Conservation (phyloP, 2,113 vertebrate species). For the Pipa parva region DNA sequence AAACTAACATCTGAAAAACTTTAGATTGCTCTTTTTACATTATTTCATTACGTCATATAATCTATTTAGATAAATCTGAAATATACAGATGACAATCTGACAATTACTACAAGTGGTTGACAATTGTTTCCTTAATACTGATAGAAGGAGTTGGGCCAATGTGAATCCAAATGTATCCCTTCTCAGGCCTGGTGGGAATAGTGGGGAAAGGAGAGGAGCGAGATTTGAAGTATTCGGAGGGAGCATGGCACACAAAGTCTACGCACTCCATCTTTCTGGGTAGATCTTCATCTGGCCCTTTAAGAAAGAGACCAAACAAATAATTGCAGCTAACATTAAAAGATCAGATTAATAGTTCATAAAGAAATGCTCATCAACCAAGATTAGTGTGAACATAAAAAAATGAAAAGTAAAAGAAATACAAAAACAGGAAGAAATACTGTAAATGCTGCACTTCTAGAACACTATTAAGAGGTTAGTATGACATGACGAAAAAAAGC, state of each 20-base stretch:
- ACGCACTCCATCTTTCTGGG: slow-evolving; percentile 97
- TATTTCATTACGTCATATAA: too few relatives aligned
- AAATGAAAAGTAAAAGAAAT: too few relatives aligned
- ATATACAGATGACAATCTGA: background rate
- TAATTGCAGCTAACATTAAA: too few relatives aligned
- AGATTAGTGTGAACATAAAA: too few relatives aligned
- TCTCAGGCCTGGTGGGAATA: slow-evolving; percentile 88
- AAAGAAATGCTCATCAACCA: slow-evolving; percentile 4
- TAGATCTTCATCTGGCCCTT: slow-evolving; percentile 96
- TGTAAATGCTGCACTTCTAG: too few relatives aligned
- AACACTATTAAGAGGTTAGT: too few relatives aligned
- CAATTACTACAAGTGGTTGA: slow-evolving; percentile 66
- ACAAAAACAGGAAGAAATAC: too few relatives aligned
- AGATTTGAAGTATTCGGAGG: slow-evolving; percentile 96
- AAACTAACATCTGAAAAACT: background rate
- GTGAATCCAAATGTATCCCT: slow-evolving; percentile 95
- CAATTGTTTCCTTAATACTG: slow-evolving; percentile 80
- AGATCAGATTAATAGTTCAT: background rate
- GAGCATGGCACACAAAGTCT: slow-evolving; percentile 96
- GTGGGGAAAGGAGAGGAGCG: slow-evolving; percentile 91
- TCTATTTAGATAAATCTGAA: too few relatives aligned
- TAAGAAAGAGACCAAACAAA: too few relatives aligned
- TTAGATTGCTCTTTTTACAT: background rate
- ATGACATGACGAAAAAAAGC: too few relatives aligned
- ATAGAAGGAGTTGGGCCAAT: slow-evolving; percentile 83